These are phyloP conservation scores for Enteromius radiatus DNA, from an alignment of 2,797 vertebrate species.

Conservation along the genomic window DNA sequence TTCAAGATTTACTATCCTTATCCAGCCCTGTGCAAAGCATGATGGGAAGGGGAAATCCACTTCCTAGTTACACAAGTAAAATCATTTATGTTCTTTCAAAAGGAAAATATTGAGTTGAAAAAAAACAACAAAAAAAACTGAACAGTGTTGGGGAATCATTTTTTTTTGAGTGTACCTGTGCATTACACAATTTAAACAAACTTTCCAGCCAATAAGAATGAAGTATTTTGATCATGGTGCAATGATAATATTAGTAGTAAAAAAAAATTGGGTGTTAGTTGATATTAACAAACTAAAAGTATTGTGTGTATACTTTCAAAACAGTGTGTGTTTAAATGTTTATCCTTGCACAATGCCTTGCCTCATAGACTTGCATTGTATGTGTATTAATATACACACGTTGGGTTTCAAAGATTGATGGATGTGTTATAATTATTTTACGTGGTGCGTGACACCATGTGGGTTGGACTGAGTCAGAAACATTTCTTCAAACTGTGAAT, in stretches of 20 bases:
- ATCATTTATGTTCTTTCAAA: too few relatives aligned
- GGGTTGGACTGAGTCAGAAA: neutral
- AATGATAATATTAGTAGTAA: neutral
- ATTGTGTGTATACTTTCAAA: neutral
- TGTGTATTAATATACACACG: neutral
- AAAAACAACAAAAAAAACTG: too few relatives aligned
- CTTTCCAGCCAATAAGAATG: neutral
- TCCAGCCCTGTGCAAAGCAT: too few relatives aligned
- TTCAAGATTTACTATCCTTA: too few relatives aligned
- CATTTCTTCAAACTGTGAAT: neutral
- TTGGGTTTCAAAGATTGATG: neutral
- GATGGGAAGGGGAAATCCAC: too few relatives aligned
- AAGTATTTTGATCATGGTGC: neutral
- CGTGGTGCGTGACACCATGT: neutral
- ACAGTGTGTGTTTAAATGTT: neutral
- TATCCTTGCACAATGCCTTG: neutral
- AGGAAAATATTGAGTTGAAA: too few relatives aligned
- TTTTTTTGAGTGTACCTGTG: too few relatives aligned
- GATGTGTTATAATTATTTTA: constrained; percentile 2
- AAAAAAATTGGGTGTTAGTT: neutral
- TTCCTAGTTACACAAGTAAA: too few relatives aligned
- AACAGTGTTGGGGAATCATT: too few relatives aligned
- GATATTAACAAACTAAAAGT: neutral
- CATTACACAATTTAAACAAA: neutral
- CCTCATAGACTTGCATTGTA: neutral